Percentiles rank a stretch among this genome's conserved stretches.
These are phyloP conservation scores for Zaprionus nigranus DNA, from an alignment of 1,140 invertebrate species.

Conservation along the genomic window DNA sequence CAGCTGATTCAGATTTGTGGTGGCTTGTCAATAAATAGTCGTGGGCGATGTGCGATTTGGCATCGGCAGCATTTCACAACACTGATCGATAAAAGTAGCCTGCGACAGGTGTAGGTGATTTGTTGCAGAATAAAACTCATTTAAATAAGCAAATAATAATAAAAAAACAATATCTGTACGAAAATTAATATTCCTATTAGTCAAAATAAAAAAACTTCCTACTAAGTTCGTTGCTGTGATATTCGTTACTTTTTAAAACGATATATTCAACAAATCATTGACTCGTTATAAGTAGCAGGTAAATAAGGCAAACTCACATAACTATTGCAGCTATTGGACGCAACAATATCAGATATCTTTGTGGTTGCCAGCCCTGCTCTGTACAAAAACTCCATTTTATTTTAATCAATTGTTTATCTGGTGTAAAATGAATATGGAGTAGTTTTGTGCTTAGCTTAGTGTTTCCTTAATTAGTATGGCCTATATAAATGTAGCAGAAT, in stretches of 20 bases:
- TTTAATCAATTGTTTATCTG: conserved; percentile 57
- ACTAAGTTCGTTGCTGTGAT: background rate
- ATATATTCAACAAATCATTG: background rate
- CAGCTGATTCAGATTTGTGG: conserved; percentile 28
- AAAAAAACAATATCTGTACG: background rate
- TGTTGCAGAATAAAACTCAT: background rate
- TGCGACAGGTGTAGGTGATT: background rate
- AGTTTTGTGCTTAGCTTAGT: conserved; percentile 43
- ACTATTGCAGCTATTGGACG: conserved; percentile 40
- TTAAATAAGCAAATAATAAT: background rate
- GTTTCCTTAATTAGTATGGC: conserved; percentile 87
- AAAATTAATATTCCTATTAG: background rate
- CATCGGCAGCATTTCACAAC: background rate
- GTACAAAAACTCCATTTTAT: conserved; percentile 48
- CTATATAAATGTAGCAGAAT: conserved; percentile 95
- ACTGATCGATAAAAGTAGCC: background rate
- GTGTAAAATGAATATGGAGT: conserved; percentile 55
- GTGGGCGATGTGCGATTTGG: background rate
- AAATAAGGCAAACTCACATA: conserved; percentile 14
- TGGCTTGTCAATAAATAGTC: background rate
- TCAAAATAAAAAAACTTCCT: background rate
- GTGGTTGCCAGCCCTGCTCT: conserved; percentile 43
- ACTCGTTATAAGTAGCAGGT: conserved; percentile 10
- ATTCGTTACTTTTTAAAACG: background rate
- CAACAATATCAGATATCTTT: conserved; percentile 48